Evolutionary conservation across 2,797 vertebrate genomes (phyloP).

Genomic region (Tinamus major): DNA sequence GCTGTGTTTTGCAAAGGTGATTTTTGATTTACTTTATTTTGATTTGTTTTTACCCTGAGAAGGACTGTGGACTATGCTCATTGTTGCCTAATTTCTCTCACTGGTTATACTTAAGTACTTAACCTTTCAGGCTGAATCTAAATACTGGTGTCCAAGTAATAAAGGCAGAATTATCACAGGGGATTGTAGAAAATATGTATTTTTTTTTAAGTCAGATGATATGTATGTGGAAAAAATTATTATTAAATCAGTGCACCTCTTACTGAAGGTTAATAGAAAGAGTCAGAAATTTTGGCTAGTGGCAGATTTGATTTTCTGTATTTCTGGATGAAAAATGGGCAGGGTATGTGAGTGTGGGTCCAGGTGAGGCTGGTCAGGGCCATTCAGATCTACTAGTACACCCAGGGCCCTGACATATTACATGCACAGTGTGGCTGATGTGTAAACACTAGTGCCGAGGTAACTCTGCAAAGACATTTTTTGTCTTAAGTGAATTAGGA

Average conservation of each 20-base stretch:
- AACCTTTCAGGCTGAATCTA: background rate
- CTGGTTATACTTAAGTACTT: background rate
- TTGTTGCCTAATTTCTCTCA: background rate
- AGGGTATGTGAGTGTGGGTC: background rate
- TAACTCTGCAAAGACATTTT: conserved; percentile 45
- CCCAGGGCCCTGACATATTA: background rate
- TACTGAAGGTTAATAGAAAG: background rate
- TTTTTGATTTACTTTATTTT: background rate
- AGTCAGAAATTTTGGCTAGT: background rate
- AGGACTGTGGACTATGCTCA: background rate
- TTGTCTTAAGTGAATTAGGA: conserved; percentile 52
- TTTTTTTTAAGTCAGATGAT: background rate
- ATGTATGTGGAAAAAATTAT: background rate
- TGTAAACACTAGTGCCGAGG: conserved; percentile 23
- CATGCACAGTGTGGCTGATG: background rate
- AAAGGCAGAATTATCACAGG: background rate
- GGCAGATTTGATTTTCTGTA: background rate
- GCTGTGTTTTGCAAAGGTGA: background rate
- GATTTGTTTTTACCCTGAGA: background rate
- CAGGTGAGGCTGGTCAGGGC: background rate
- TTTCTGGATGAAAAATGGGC: background rate
- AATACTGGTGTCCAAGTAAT: background rate
- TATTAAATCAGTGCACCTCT: background rate
- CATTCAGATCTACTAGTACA: background rate
- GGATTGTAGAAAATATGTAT: background rate